Conservation (phyloP, 2,113 vertebrate species). For the Axis porcinus region DNA sequence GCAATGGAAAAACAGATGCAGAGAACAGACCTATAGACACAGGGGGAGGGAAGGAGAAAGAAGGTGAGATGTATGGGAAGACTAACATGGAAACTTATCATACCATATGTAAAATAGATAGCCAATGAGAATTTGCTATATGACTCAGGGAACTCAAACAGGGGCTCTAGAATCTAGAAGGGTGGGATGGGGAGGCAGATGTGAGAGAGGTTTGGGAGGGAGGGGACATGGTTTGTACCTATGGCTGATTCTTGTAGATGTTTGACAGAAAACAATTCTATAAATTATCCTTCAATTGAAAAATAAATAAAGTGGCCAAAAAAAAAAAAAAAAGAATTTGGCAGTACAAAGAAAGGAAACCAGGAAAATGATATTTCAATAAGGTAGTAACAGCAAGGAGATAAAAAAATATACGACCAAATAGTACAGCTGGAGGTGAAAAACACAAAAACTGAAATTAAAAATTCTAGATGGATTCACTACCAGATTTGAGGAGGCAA, state of each 20-base stretch:
- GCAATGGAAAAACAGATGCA: neutral
- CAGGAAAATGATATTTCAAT: neutral
- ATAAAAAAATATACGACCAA: neutral
- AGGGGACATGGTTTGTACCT: neutral
- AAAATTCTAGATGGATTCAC: neutral
- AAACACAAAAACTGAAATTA: neutral
- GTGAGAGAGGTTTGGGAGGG: neutral
- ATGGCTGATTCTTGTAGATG: neutral
- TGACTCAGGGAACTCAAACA: neutral
- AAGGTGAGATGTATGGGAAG: neutral
- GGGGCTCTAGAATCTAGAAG: neutral
- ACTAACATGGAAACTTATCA: neutral
- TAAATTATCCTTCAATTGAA: neutral
- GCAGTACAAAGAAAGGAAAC: neutral
- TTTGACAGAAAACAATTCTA: neutral
- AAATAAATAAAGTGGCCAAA: neutral
- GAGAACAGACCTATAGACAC: neutral
- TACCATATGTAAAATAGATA: neutral
- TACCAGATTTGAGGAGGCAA: neutral
- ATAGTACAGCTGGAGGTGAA: neutral
- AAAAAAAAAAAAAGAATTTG: neutral
- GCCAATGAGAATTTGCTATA: neutral
- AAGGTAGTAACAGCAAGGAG: neutral
- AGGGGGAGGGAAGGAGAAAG: neutral
- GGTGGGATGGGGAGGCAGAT: neutral